Base-by-base conservation (phyloP, 2,113 vertebrate genomes). In the Cebidichthys violaceus region DNA sequence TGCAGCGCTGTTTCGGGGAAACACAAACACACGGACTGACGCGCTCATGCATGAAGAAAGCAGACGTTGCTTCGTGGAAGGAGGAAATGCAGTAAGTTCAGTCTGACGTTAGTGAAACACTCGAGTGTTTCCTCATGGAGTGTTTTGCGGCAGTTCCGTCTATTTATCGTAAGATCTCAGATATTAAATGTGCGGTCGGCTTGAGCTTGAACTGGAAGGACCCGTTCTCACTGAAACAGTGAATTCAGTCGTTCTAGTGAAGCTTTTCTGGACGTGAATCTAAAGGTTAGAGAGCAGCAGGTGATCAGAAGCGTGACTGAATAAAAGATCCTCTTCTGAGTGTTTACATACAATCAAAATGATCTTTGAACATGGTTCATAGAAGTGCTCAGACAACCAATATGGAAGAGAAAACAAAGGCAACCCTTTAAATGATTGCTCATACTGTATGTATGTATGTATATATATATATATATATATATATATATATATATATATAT, bases 1-100 rank as follows among this genome's bases (percentile, higher is more conserved):
- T 57, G 67, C 43, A 66, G 60, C 45, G 60, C 57, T 66, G 11
- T 84, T 33, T 83, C 47, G 79, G 73, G 75, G 73, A 90, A 81
- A 78, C 59, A 70, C 88, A 78, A 68, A 64, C 45, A 77, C 52
- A 85, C 41, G 43, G 2, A 55, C 3, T 11, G 14, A 47, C 59
- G 67, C 62, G 9, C 64, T 0, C 22, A 22, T 41, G 22, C 22
- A 65, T 29, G 55, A 66, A 60, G 73, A 61, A 76, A 64, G 35
- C 17, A 69, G 31, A 77, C 61, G 52, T 82, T 84, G 77, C 79
- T 81, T 77, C 82, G 90, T 66, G 29, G 52, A 59, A 68, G 54
- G 33, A 69, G 76, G 68, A 82, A 80, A 81, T 66, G 64, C 71
- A 60, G 72, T 72, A 69, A 73, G 59, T 29, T 33, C 41, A 27